Evolutionary conservation across 2,113 vertebrate genomes (phyloP).

Genomic region (Monarcha castaneiventris): DNA sequence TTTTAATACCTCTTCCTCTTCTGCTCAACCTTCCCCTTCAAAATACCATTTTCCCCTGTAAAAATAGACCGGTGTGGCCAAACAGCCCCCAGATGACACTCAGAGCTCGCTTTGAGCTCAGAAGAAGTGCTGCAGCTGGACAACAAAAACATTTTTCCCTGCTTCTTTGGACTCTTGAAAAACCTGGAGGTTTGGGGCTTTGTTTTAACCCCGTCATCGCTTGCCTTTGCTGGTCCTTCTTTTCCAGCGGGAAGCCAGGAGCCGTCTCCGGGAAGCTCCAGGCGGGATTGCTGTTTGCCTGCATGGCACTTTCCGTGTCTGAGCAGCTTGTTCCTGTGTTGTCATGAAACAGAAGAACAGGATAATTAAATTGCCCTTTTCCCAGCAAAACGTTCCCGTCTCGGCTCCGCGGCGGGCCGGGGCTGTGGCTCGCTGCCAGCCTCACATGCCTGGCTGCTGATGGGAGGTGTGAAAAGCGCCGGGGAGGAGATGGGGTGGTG

Average conservation of each 20-base stretch:
- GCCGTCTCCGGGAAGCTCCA: accelerated
- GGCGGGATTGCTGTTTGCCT: not conserved
- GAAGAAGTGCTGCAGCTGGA: not conserved
- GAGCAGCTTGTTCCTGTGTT: slow-evolving; percentile 15
- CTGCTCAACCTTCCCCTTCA: not conserved
- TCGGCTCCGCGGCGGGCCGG: not conserved
- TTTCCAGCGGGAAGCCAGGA: accelerated
- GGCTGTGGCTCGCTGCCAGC: not conserved
- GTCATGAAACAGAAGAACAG: slow-evolving; percentile 22
- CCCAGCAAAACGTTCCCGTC: not conserved
- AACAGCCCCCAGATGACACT: not conserved
- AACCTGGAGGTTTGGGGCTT: not conserved
- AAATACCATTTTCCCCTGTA: slow-evolving; percentile 3
- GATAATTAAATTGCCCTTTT: slow-evolving; percentile 64
- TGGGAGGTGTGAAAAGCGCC: slow-evolving; percentile 13
- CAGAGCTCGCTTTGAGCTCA: not conserved
- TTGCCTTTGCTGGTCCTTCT: not conserved
- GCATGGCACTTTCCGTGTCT: not conserved
- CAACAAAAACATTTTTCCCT: not conserved
- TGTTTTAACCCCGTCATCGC: not conserved
- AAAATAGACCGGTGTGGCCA: not conserved
- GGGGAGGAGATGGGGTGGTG: not conserved
- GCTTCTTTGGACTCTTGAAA: not conserved
- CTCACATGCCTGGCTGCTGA: not conserved
- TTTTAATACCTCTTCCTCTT: slow-evolving; percentile 1